A percentile compares a stretch with the other conserved stretches of the same genome.
Evolutionary conservation across 1,140 invertebrate genomes (phyloP).

Genomic region (Lanistes nyassanus): DNA sequence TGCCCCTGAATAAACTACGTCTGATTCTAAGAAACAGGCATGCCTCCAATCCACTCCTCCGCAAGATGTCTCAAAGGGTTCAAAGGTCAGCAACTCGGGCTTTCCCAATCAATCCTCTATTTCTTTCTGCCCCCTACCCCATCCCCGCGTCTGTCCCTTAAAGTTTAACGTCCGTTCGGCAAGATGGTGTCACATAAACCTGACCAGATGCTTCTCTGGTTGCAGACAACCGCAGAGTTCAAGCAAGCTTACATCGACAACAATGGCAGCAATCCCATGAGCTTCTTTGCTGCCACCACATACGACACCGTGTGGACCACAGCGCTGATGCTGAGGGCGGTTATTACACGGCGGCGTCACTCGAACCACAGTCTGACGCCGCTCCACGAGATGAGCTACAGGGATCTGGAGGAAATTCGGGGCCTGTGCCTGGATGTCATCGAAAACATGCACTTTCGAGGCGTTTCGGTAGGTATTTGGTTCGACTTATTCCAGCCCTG

Average conservation of each 20-base stretch:
- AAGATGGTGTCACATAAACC: background rate
- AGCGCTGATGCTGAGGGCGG: constrained; percentile 75
- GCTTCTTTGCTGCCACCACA: constrained; percentile 78
- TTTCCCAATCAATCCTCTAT: background rate
- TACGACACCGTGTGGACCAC: constrained; percentile 92
- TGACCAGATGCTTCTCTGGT: constrained; percentile 25
- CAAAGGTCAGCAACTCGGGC: too few relatives aligned
- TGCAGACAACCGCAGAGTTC: constrained; percentile 79
- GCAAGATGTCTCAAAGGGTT: too few relatives aligned
- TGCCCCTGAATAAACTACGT: too few relatives aligned
- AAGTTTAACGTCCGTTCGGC: background rate
- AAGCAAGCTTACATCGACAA: constrained; percentile 71
- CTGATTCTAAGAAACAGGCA: too few relatives aligned
- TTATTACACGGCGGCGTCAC: constrained; percentile 45
- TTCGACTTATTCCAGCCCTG: too few relatives aligned
- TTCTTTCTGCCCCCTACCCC: background rate
- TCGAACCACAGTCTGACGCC: constrained; percentile 47
- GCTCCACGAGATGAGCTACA: constrained; percentile 78
- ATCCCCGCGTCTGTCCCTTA: background rate
- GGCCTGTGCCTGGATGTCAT: constrained; percentile 76
- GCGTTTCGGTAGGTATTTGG: constrained; percentile 3
- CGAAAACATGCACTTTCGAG: constrained; percentile 61
- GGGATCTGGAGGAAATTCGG: constrained; percentile 75
- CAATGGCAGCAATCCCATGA: constrained; percentile 69
- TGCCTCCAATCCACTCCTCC: too few relatives aligned